Base-by-base conservation (phyloP, 64 coral and sea anemone species). In the Astreopora myriophthalma region DNA sequence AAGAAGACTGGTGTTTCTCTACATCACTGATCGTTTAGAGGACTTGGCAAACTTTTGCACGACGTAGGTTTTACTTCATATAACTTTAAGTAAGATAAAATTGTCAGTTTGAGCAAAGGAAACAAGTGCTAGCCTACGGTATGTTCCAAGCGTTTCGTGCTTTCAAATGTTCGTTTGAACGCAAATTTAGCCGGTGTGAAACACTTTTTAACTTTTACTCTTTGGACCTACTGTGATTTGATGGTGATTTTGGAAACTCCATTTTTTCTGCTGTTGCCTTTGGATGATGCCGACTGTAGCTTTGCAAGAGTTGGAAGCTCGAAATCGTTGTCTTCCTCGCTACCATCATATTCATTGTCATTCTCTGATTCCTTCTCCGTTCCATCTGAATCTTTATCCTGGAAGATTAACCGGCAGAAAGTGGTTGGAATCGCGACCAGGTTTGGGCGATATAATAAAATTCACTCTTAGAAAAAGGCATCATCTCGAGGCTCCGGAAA, bases 321-420 rank as follows among this genome's bases (percentile, higher is more conserved):
- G 11, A 42, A 10, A 73, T 74, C 51, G 32, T 24, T 24, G 24
- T 83, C 69, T 30, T 74, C 85, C 8, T 87, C 85, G 16, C 48
- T 69, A 9, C 57, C 84, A 38, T 34, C 75, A 7, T 20, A 32
- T 0, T 87, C 9, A 64, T 30, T 26, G 8, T 52, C 69, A 25
- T 37, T 17, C 10, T 85, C 33, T n/a, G 22, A 42, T 35, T 81
- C 52, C 65, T 89, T 66, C 0, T 80, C 82, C 0, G 55, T 79
- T 68, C 36, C 84, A 8, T 64, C 57, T 5, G 35, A 46, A 35
- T 76, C 87, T 44, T 83, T 35, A 64, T 65, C 34, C 79, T 83
- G 55, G 57, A 24, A 27, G 9, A 27, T 30, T 75, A 23, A 1
- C 1, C 3, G 13, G 20, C n/a, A 8, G 25, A 48, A 26, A 76